Conservation (phyloP, 2,113 vertebrate species). For the Lampris megalopsis region DNA sequence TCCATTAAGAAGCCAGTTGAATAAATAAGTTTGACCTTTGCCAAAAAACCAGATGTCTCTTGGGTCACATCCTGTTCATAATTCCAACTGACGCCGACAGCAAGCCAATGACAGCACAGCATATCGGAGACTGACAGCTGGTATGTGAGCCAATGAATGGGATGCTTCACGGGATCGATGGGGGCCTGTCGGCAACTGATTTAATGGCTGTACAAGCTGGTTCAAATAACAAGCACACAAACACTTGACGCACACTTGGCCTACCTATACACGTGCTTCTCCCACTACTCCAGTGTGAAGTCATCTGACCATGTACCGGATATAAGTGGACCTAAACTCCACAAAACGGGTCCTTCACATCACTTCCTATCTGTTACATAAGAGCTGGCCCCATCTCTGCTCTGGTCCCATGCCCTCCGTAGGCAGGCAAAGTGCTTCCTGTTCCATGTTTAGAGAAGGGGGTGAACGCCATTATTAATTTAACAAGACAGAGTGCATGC, state of each 20-base stretch:
- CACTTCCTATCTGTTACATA: constrained; percentile 32
- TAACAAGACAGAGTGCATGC: constrained; percentile 64
- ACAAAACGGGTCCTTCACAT: constrained; percentile 7
- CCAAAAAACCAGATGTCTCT: too few relatives aligned
- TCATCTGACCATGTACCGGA: constrained; percentile 5
- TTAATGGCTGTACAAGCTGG: neutral
- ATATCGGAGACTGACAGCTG: neutral
- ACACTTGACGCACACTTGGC: neutral
- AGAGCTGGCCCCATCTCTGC: constrained; percentile 10
- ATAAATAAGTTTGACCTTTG: neutral
- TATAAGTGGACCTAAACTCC: neutral
- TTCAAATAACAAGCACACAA: neutral
- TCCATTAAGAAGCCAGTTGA: neutral
- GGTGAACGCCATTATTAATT: constrained; percentile 65
- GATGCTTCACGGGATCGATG: neutral
- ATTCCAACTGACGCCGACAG: too few relatives aligned
- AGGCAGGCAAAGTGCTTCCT: constrained; percentile 43
- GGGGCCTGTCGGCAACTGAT: neutral
- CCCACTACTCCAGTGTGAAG: neutral
- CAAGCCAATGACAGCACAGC: neutral
- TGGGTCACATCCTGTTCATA: too few relatives aligned
- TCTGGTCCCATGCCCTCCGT: constrained; percentile 22
- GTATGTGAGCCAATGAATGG: neutral
- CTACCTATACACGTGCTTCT: neutral
- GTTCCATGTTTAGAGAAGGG: constrained; percentile 32